Conservation (phyloP, 2,113 vertebrate genomes). For the Marmota flaviventris region DNA sequence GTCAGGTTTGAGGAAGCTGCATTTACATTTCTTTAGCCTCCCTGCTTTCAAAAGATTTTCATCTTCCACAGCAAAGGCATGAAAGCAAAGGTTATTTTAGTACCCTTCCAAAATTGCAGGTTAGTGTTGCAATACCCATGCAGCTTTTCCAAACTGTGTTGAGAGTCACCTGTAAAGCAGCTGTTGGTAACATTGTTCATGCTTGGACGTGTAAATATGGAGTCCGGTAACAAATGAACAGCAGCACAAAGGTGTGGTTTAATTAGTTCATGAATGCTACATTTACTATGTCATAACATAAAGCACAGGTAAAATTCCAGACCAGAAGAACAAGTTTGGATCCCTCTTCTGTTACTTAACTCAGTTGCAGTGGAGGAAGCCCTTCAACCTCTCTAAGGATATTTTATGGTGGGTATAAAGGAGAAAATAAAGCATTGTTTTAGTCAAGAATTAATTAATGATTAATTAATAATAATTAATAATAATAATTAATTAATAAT, state of each 20-base stretch:
- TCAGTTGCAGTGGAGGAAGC: not conserved
- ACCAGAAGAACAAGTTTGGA: not conserved
- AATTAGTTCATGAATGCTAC: not conserved
- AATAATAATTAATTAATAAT: too few relatives aligned
- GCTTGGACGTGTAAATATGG: not conserved
- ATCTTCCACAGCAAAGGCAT: conserved; percentile 83
- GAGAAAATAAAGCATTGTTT: not conserved
- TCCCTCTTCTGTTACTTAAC: not conserved
- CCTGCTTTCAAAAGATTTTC: conserved; percentile 85
- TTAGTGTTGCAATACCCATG: conserved; percentile 69
- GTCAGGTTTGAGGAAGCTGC: conserved; percentile 85
- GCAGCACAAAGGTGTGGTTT: not conserved
- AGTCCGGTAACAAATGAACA: not conserved
- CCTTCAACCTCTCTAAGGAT: not conserved
- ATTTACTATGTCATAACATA: not conserved
- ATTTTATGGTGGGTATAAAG: not conserved
- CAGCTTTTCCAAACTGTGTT: not conserved
- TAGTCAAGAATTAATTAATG: not conserved
- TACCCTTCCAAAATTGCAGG: conserved; percentile 78
- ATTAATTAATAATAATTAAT: too few relatives aligned
- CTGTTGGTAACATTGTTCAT: not conserved
- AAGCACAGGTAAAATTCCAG: not conserved
- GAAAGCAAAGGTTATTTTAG: conserved; percentile 88
- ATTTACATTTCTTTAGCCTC: conserved; percentile 89
- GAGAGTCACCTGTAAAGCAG: not conserved